These are phyloP conservation scores for Micromys minutus DNA, from an alignment of 2,113 vertebrate genomes.

Conservation along the genomic window DNA sequence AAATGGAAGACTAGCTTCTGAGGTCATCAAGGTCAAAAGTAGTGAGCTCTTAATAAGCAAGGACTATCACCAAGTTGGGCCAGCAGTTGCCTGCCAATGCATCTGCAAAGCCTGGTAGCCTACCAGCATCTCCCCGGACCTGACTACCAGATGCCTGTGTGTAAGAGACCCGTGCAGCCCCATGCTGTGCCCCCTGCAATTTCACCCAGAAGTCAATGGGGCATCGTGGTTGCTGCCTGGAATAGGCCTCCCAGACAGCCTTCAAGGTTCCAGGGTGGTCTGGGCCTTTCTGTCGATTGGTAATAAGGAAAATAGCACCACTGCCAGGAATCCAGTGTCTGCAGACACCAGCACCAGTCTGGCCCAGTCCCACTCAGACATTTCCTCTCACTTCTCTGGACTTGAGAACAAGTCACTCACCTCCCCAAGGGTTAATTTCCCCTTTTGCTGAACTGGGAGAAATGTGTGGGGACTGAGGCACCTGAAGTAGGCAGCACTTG, in stretches of 20 bases:
- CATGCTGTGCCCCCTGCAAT: accelerated
- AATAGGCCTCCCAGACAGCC: not conserved
- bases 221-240: accelerated
- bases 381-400: not conserved
- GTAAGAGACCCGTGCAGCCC: not conserved
- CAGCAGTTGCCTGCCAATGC: not conserved
- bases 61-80: not conserved
- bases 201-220: not conserved
- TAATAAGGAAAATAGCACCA: not conserved
- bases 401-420: not conserved
- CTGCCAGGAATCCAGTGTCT: not conserved
- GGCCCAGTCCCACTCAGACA: not conserved
- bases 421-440: not conserved
- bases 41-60: not conserved
- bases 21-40: not conserved
- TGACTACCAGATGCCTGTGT: not conserved
- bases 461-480: not conserved
- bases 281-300: not conserved
- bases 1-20: not conserved
- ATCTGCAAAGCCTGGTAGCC: not conserved
- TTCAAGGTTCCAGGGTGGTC: not conserved
- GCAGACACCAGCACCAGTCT: accelerated
- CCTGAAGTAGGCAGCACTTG: not conserved
- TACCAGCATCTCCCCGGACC: not conserved
- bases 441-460: not conserved